Conservation (phyloP, 2,113 vertebrate species). For the Porphyrio hochstetteri region DNA sequence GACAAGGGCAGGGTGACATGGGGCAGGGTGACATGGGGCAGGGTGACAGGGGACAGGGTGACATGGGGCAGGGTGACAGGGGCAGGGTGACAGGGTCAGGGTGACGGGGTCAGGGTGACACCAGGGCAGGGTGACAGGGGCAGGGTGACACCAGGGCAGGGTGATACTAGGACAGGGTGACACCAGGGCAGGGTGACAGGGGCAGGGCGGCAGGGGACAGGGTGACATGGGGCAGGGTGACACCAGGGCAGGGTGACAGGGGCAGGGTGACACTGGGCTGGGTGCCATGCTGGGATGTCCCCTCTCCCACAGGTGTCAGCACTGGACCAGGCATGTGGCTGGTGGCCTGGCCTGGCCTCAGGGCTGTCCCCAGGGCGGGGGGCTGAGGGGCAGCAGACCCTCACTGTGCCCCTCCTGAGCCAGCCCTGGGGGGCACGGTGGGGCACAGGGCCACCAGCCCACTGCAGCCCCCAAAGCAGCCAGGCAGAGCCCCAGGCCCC, state of each 20-base stretch:
- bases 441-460: not conserved
- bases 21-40: too few species aligned
- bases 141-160: too few species aligned
- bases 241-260: too few species aligned
- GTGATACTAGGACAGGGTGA: not conserved
- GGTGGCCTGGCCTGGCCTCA: not conserved
- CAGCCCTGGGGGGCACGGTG: not conserved
- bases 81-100: too few species aligned
- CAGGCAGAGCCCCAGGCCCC: not conserved
- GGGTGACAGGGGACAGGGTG: not conserved
- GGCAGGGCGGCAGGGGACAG: not conserved
- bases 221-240: not conserved
- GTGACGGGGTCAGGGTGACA: too few species aligned
- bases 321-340: not conserved
- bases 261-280: not conserved
- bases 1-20: too few species aligned
- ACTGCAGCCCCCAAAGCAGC: not conserved
- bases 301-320: constrained; percentile 1
- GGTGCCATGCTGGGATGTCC: not conserved
- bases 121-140: too few species aligned
- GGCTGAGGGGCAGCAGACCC: not conserved
- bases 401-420: not conserved
- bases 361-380: not conserved
- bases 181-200: too few species aligned
- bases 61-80: too few species aligned